Percentiles rank a stretch among this genome's conserved stretches.
Conservation (phyloP, 2,113 vertebrate genomes). For the Phylloscopus whistleri region DNA sequence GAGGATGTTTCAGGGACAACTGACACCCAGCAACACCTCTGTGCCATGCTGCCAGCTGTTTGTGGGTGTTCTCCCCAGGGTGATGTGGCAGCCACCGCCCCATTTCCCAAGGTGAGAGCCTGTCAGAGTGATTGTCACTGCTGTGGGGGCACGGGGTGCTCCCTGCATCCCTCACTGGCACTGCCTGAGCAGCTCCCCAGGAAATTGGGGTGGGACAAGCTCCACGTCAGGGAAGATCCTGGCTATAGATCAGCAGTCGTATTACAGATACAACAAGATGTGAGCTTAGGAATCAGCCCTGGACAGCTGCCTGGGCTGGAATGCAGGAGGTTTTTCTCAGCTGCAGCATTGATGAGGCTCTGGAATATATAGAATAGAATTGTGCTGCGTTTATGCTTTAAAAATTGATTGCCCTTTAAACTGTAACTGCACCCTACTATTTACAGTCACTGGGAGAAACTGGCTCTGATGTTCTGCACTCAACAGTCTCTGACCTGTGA, state of each 20-base stretch:
- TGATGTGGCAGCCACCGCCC: neutral
- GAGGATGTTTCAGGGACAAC: neutral
- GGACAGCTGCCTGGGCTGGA: neutral
- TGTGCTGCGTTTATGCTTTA: neutral
- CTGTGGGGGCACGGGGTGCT: accelerated
- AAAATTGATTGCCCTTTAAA: neutral
- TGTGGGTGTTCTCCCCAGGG: neutral
- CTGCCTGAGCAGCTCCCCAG: neutral
- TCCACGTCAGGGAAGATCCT: neutral
- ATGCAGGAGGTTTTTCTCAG: neutral
- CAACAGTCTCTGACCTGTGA: neutral
- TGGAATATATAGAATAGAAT: neutral
- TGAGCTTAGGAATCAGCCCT: neutral
- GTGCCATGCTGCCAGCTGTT: neutral
- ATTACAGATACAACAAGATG: neutral
- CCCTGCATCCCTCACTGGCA: neutral
- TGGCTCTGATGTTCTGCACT: neutral
- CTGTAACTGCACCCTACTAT: neutral
- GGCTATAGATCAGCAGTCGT: neutral
- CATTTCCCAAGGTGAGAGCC: neutral
- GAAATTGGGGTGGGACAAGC: neutral
- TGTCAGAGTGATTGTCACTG: neutral
- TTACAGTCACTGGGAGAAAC: neutral
- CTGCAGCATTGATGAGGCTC: neutral
- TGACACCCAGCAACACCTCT: neutral